A percentile compares a stretch with the other conserved stretches of the same genome.
phyloP scores from a whole-genome alignment of 2,113 vertebrate genomes.

The Alosa alosa region DNA sequence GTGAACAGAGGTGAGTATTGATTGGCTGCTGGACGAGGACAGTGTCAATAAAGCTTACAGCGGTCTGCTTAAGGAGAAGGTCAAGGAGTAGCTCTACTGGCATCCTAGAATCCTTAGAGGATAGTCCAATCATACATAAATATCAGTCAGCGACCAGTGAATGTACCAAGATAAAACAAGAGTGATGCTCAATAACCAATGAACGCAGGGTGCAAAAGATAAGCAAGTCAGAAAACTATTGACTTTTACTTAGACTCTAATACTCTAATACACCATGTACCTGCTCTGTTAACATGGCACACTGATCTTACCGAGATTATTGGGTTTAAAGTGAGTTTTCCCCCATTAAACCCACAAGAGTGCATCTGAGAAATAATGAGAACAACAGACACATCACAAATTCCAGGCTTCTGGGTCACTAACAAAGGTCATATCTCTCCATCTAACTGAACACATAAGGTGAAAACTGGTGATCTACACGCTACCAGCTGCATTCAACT shows the following conservation, averaged over 20 bases:
- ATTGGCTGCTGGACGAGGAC: conserved; percentile 26
- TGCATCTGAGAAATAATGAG: not conserved
- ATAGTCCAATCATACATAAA: not conserved
- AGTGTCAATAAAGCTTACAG: conserved; percentile 24
- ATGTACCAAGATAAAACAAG: not conserved
- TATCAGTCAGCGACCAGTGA: not conserved
- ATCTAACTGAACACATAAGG: not conserved
- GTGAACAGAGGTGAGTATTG: conserved; percentile 23
- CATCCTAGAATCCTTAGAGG: not conserved
- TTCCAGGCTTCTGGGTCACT: not conserved
- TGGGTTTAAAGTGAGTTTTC: no score
- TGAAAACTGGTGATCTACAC: not conserved
- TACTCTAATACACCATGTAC: not conserved
- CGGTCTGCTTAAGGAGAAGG: conserved; percentile 15
- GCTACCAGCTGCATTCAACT: not conserved
- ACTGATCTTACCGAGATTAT: not conserved
- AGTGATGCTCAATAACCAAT: not conserved
- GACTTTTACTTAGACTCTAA: not conserved
- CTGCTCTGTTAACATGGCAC: not conserved
- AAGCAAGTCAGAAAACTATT: not conserved
- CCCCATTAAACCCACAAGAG: no score
- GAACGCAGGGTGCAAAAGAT: not conserved
- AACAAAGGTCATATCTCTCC: not conserved
- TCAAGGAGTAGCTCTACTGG: not conserved
- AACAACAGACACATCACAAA: not conserved